Percentiles rank a stretch among this genome's conserved stretches.
phyloP scores from a whole-genome alignment of 1,140 invertebrate genomes.

The Oedothorax gibbosus region DNA sequence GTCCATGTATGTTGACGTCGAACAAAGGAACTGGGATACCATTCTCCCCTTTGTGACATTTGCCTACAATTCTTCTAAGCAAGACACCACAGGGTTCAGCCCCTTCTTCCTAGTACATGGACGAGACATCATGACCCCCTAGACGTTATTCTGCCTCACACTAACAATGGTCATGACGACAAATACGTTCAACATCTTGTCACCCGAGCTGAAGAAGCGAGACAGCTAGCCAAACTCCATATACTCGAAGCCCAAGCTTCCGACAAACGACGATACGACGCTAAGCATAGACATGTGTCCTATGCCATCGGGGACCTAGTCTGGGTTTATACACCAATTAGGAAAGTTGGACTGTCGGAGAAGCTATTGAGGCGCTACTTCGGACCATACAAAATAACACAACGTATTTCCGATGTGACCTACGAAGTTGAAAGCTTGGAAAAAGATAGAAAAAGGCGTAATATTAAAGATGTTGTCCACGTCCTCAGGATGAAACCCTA shows the following conservation, averaged over 20 bases:
- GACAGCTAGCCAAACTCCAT: conserved; percentile 28
- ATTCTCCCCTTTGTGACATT: too few species aligned
- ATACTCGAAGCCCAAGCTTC: neutral
- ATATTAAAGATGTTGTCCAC: neutral
- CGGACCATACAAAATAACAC: neutral
- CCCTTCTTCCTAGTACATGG: conserved; percentile 65
- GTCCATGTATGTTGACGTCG: too few species aligned
- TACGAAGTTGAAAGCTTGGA: neutral
- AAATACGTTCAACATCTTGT: neutral
- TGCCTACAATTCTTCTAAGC: too few species aligned
- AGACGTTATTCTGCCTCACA: neutral
- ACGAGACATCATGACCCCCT: conserved; percentile 39
- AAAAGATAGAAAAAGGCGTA: neutral
- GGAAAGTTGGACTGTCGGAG: conserved; percentile 33
- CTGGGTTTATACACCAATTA: conserved; percentile 34
- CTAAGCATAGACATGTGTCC: neutral
- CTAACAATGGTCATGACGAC: neutral
- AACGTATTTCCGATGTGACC: conserved; percentile 19
- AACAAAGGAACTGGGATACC: too few species aligned
- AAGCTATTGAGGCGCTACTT: conserved; percentile 41
- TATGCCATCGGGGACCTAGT: conserved; percentile 14
- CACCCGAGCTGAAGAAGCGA: conserved; percentile 23
- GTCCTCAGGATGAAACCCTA: conserved; percentile 33
- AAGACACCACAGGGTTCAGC: too few species aligned
- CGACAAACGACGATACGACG: conserved; percentile 32